A percentile compares a stretch with the other conserved stretches of the same genome.
phyloP scores from a whole-genome alignment of 2,797 vertebrate species.

The Scyliorhinus canicula region DNA sequence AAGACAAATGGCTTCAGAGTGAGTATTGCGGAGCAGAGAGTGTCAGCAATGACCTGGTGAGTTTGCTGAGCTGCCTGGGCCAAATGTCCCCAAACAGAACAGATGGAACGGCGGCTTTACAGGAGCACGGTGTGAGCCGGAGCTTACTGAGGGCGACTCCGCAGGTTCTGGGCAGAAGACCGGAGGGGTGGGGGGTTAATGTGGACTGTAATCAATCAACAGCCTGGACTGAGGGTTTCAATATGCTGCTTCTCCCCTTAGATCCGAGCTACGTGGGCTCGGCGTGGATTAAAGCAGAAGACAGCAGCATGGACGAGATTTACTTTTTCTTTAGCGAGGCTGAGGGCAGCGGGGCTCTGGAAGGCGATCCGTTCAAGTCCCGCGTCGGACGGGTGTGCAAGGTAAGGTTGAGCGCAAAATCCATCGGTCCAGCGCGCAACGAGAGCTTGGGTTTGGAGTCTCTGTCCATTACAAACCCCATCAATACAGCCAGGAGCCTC shows the following conservation, averaged over 20 bases:
- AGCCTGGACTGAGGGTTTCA: no score
- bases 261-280: slow-evolving; percentile 65
- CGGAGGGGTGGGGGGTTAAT: no score
- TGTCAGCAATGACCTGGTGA: not conserved
- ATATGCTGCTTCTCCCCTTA: slow-evolving; percentile 39
- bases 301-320: slow-evolving; percentile 64
- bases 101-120: no score
- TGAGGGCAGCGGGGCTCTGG: slow-evolving; percentile 58
- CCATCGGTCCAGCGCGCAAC: not conserved
- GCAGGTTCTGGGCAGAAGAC: no score
- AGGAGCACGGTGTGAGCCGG: not conserved
- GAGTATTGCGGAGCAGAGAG: not conserved
- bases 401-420: slow-evolving; percentile 49
- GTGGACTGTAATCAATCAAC: no score
- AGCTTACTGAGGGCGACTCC: not conserved
- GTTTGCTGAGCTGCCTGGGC: not conserved
- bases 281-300: slow-evolving; percentile 52
- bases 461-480: no score
- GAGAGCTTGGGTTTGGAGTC: not conserved
- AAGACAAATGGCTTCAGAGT: not conserved
- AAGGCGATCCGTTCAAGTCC: slow-evolving; percentile 66
- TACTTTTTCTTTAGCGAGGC: slow-evolving; percentile 67
- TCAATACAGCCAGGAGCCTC: no score
- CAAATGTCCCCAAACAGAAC: not conserved
- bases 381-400: slow-evolving; percentile 66